phyloP scores from a whole-genome alignment of 2,113 vertebrate genomes.

The Syrmaticus mikado region DNA sequence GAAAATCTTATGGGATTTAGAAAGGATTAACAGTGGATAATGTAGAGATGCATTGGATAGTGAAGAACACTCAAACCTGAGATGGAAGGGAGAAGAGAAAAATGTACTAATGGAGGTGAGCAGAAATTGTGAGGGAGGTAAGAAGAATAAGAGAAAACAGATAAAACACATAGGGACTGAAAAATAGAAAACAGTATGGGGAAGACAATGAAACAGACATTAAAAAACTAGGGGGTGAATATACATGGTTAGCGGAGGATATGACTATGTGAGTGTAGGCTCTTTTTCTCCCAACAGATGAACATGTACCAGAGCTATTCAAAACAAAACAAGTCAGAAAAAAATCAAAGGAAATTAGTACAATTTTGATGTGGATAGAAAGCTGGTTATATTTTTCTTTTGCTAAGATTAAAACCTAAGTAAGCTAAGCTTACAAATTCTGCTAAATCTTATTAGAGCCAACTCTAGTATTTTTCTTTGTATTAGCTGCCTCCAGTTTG shows the following conservation, averaged over 20 bases:
- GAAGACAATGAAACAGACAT: not conserved
- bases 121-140: not conserved
- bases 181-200: not conserved
- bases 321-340: not conserved
- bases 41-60: not conserved
- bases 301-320: not conserved
- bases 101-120: not conserved
- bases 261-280: too few species aligned
- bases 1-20: not conserved
- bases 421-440: not conserved
- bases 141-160: not conserved
- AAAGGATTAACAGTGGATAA: not conserved
- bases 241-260: too few species aligned
- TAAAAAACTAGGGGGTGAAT: not conserved
- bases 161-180: not conserved
- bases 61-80: not conserved
- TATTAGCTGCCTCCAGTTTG: not conserved
- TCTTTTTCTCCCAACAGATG: too few species aligned
- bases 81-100: not conserved
- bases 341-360: not conserved
- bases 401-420: not conserved
- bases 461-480: not conserved
- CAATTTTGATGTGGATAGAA: not conserved
- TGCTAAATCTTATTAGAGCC: not conserved
- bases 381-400: not conserved